These are phyloP conservation scores for Parazoanthus atlanticus DNA, from an alignment of 92 coral and sea anemone genomes.

Conservation along the genomic window DNA sequence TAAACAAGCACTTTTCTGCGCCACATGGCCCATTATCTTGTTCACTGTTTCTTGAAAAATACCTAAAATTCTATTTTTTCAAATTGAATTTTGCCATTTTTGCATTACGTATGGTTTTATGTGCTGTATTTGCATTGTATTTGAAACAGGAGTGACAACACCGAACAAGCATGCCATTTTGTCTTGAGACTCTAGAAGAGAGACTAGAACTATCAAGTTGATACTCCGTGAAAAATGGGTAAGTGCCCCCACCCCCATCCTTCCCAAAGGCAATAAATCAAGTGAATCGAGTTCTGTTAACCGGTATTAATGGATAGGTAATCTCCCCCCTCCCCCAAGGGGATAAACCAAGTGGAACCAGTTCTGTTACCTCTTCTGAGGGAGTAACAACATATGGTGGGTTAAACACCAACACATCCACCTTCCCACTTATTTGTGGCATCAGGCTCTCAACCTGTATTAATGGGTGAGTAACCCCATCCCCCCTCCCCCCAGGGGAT, in stretches of 20 bases:
- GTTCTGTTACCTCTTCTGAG: constrained; percentile 77
- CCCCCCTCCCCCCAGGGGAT: no score
- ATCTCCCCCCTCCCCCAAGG: neutral
- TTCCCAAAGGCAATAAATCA: no score
- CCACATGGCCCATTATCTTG: constrained; percentile 4
- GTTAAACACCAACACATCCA: constrained; percentile 86
- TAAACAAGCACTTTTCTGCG: constrained; percentile 17
- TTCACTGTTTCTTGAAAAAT: neutral
- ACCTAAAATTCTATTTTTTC: neutral
- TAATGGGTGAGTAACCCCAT: neutral
- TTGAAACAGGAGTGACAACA: constrained; percentile 20
- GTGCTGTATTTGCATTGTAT: neutral
- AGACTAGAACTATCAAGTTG: no score
- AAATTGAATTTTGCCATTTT: constrained; percentile 9
- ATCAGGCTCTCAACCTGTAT: constrained; percentile 65
- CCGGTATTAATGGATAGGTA: no score
- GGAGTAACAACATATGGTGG: constrained; percentile 96
- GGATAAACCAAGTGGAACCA: neutral
- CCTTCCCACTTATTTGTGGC: constrained; percentile 61
- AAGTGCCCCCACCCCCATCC: no score
- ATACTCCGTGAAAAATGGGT: no score
- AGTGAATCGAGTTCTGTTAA: no score
- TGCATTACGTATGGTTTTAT: neutral
- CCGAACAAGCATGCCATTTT: constrained; percentile 15
- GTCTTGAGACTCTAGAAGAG: neutral